These are phyloP conservation scores for Rhinatrema bivittatum DNA, from an alignment of 2,797 vertebrate genomes.

Conservation along the genomic window DNA sequence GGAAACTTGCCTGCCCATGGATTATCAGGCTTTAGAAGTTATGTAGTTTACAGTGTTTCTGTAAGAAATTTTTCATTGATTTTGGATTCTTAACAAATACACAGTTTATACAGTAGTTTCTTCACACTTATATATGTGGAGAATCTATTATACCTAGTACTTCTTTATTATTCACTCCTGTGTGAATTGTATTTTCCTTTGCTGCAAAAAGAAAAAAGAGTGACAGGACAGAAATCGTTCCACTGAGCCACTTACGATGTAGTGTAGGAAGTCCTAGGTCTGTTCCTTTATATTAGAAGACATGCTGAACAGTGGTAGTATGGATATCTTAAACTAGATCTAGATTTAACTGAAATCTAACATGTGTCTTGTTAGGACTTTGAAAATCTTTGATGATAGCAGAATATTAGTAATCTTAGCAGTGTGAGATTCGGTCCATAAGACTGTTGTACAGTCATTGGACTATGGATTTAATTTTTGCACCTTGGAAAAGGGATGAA, in stretches of 20 bases:
- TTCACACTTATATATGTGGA: too few relatives aligned
- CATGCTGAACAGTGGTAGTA: constrained; percentile 1
- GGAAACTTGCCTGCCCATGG: too few relatives aligned
- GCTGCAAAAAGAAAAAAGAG: too few relatives aligned
- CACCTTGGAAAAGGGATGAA: constrained; percentile 30
- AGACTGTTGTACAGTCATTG: constrained; percentile 13
- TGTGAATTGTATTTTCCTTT: background rate
- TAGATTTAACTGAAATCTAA: constrained; percentile 4
- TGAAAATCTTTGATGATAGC: constrained; percentile 5
- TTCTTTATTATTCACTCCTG: background rate
- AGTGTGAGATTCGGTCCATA: constrained; percentile 6
- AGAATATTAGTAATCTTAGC: constrained; percentile 6
- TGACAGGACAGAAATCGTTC: background rate
- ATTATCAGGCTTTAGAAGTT: too few relatives aligned
- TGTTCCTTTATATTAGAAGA: background rate
- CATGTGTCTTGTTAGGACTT: constrained; percentile 6
- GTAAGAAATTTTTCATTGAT: too few relatives aligned
- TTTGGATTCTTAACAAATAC: too few relatives aligned
- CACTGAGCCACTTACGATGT: background rate
- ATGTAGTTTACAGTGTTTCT: too few relatives aligned
- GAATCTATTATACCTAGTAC: too few relatives aligned
- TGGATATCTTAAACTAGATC: constrained; percentile 14
- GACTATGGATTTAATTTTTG: constrained; percentile 30
- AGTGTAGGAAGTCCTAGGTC: constrained; percentile 8
- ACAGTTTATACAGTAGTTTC: too few relatives aligned